These are phyloP conservation scores for Epizoanthus ramosus DNA, from an alignment of 92 coral and sea anemone species.

Conservation along the genomic window DNA sequence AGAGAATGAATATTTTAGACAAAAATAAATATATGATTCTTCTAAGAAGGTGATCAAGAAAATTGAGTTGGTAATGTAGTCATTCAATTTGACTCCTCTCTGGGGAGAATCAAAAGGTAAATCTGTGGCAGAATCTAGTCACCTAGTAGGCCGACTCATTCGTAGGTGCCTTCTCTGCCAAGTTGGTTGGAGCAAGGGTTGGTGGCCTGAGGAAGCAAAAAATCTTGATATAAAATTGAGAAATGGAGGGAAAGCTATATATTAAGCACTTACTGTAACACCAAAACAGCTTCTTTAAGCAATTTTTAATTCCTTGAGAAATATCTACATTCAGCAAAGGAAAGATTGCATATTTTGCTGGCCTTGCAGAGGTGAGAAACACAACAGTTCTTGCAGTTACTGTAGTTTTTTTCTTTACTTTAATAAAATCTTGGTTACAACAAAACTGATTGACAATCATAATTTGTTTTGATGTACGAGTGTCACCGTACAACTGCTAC, in stretches of 20 bases:
- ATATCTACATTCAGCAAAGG: background rate
- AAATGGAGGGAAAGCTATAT: constrained; percentile 15
- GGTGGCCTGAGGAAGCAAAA: constrained; percentile 43
- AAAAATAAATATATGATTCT: too few relatives aligned
- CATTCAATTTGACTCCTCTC: background rate
- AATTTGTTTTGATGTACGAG: background rate
- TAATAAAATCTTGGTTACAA: background rate
- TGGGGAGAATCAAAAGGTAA: background rate
- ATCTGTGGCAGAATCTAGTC: background rate
- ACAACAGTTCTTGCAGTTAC: too few relatives aligned
- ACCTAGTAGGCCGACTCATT: constrained; percentile 37
- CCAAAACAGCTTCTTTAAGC: background rate
- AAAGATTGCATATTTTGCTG: background rate
- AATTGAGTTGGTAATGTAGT: background rate
- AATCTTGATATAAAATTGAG: constrained; percentile 37
- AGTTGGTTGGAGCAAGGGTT: constrained; percentile 43
- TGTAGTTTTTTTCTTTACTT: background rate
- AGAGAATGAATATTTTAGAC: too few relatives aligned
- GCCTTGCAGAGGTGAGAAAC: background rate
- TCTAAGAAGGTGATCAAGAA: background rate
- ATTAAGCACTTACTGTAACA: background rate
- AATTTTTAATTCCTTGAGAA: background rate
- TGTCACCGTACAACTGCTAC: background rate
- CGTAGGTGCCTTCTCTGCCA: constrained; percentile 42
- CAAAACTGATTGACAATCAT: background rate